Base-by-base conservation (phyloP, 2,888 invertebrate genomes). In the Cantharis rufa region DNA sequence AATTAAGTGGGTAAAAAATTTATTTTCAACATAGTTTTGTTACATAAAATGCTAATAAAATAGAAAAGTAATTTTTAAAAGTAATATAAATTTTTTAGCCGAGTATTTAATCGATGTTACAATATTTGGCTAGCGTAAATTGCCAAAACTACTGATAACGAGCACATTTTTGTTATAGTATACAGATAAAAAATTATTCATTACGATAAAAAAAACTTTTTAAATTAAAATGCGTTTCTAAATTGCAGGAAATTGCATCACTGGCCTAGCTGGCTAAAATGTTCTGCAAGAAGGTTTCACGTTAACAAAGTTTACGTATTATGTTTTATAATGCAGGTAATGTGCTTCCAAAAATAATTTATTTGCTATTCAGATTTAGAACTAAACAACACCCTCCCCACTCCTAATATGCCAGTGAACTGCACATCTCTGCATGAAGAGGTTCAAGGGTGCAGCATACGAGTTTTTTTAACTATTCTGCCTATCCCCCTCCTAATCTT, bases 391-490 rank as follows among this genome's bases (percentile, higher is more conserved):
- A 21, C 64, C 18, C 64, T 24, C 64, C 64, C 64, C 64, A 66
- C 64, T 66, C 64, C 64, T 66, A 66, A 66, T 66, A 66, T 66
- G 64, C 64, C 64, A 66, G 64, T 66, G 64, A 66, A 66, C 64
- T 66, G 64, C 64, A 66, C 64, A 66, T 69, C 69, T 70, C 70
- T 74, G 63, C 61, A 74, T 74, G 69, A 32, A 48, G 70, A 68
- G 75, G 75, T 75, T 75, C 75, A 75, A 75, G 75, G 75, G 71
- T 75, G 75, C 71, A 75, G 71, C 70, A 71, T 70, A 74, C 75
- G 66, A 75, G 75, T 75, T 75, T 75, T 28, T 66, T 69, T 28
- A 69, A 69, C 75, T 66, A 64, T 74, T 28, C 32, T 61, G 21
- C 16, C 27, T 69, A 27, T 70, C 21, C 75, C 75, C 71, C 70